These are phyloP conservation scores for Oligia fasciuncula DNA, from an alignment of 2,888 invertebrate species.

Conservation along the genomic window DNA sequence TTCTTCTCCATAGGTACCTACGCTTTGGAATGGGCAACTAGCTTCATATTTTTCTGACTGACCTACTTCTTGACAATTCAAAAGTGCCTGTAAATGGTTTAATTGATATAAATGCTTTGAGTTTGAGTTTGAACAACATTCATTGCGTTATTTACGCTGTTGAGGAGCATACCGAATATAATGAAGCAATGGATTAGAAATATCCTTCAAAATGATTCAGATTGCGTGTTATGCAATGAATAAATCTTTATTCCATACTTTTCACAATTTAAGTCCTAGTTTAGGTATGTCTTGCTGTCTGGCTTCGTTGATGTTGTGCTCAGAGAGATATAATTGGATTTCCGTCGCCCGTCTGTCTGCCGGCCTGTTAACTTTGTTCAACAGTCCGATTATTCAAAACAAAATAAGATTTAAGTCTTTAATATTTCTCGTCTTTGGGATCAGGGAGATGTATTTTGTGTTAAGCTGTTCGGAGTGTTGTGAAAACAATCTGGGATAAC, in stretches of 20 bases:
- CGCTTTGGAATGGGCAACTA: too few species aligned
- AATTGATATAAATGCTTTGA: too few species aligned
- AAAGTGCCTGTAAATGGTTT: too few species aligned
- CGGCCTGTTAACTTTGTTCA: constrained; percentile 34
- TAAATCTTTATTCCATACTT: constrained; percentile 31
- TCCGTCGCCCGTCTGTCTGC: constrained; percentile 36
- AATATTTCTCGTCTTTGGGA: constrained; percentile 17
- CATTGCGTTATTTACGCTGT: too few species aligned
- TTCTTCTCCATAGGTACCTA: too few species aligned
- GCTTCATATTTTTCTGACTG: too few species aligned
- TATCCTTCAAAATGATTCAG: not conserved
- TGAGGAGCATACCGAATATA: not conserved
- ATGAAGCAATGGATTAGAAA: not conserved
- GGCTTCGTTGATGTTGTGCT: constrained; percentile 30
- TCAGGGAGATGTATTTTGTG: not conserved
- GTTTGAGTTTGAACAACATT: too few species aligned
- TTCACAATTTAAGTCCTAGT: constrained; percentile 2
- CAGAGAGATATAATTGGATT: constrained; percentile 56
- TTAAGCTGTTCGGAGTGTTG: not conserved
- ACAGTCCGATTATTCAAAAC: constrained; percentile 37
- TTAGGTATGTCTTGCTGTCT: not conserved
- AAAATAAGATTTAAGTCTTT: constrained; percentile 36
- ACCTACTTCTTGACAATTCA: too few species aligned
- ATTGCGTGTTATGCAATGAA: not conserved
- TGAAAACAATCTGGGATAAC: not conserved